A percentile compares a stretch with the other conserved stretches of the same genome.
phyloP scores from a whole-genome alignment of 2,797 vertebrate genomes.

The Acanthurus tractus region DNA sequence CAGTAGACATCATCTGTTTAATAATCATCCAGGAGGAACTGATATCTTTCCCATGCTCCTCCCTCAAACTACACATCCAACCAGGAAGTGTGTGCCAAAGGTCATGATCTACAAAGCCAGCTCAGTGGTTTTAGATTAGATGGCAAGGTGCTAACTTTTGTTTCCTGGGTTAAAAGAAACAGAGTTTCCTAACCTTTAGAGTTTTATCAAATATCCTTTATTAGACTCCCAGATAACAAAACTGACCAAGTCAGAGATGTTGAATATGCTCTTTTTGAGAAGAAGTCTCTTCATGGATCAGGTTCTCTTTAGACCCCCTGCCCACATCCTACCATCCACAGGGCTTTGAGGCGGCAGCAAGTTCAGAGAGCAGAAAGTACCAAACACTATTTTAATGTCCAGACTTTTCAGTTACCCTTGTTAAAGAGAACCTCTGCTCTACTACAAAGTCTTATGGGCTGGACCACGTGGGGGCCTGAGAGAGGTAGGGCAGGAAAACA shows the following conservation, averaged over 20 bases:
- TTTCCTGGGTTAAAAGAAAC: neutral
- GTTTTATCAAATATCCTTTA: neutral
- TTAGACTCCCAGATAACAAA: constrained; percentile 4
- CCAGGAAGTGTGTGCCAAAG: neutral
- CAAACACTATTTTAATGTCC: constrained; percentile 89
- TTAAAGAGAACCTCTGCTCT: constrained; percentile 90
- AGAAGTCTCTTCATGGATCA: constrained; percentile 41
- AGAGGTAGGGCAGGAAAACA: constrained; percentile 35
- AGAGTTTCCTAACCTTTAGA: constrained; percentile 4
- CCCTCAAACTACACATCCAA: neutral
- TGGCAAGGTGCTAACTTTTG: neutral
- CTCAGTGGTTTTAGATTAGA: neutral
- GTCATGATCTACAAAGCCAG: neutral
- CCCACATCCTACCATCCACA: constrained; percentile 70
- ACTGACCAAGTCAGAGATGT: constrained; percentile 25
- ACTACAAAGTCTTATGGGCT: constrained; percentile 89
- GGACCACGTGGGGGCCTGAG: constrained; percentile 10
- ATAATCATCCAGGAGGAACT: constrained; percentile 10
- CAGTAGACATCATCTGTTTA: constrained; percentile 22
- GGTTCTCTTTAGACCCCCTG: constrained; percentile 47
- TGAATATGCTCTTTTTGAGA: constrained; percentile 17
- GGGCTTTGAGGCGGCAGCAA: constrained; percentile 84
- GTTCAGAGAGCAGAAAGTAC: constrained; percentile 94
- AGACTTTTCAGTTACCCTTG: constrained; percentile 91
- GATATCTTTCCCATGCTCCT: neutral